A percentile compares a stretch with the other conserved stretches of the same genome.
Evolutionary conservation across 2,113 vertebrate species (phyloP).

Genomic region (Hemicordylus capensis): DNA sequence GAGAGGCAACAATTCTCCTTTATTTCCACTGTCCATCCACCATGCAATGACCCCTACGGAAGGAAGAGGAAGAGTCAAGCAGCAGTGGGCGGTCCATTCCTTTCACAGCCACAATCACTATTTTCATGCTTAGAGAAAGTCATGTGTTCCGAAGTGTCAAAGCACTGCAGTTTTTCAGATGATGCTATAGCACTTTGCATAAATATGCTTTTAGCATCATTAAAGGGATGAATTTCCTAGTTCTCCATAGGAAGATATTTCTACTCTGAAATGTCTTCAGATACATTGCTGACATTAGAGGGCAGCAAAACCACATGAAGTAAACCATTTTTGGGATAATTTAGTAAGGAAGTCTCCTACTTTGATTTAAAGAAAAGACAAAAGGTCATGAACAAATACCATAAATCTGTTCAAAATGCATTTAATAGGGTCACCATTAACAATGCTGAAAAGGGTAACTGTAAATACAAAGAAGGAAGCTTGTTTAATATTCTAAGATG

Average conservation of each 20-base stretch:
- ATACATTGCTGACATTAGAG: slow-evolving; percentile 45
- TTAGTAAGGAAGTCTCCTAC: background rate
- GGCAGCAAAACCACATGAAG: slow-evolving; percentile 43
- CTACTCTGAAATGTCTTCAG: accelerated
- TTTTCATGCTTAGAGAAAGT: background rate
- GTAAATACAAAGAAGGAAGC: background rate
- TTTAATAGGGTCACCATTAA: background rate
- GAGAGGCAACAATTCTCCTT: background rate
- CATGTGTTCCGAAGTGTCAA: background rate
- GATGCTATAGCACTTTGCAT: background rate
- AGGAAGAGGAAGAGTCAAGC: background rate
- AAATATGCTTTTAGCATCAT: background rate
- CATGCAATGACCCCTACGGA: background rate
- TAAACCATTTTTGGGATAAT: background rate
- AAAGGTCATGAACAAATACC: background rate
- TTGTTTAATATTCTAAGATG: background rate
- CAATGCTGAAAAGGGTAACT: background rate
- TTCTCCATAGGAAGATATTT: accelerated
- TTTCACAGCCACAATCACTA: background rate
- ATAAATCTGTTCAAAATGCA: accelerated
- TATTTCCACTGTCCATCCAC: background rate
- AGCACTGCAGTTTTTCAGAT: background rate
- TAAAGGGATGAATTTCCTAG: background rate
- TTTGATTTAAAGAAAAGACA: background rate
- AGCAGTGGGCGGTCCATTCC: background rate